phyloP scores from a whole-genome alignment of 2,888 invertebrate genomes.

The Cataglyphis livida region DNA sequence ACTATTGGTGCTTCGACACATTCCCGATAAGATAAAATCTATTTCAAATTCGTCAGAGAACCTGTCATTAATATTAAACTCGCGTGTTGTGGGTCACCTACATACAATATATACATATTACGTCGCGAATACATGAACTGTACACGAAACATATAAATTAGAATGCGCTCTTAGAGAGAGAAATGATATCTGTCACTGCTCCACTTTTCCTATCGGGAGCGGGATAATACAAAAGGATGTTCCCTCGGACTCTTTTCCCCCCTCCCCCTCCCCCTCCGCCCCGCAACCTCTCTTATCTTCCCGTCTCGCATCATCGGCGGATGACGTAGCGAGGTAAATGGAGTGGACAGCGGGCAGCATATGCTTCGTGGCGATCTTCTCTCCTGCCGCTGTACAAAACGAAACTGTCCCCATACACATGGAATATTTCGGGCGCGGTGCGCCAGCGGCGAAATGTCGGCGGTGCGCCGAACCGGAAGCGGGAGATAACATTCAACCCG shows the following conservation, averaged over 20 bases:
- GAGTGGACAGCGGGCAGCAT: slow-evolving; percentile 86
- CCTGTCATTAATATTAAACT: background rate
- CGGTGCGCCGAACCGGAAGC: slow-evolving; percentile 83
- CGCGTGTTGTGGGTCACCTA: background rate
- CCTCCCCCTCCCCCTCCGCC: slow-evolving; percentile 46
- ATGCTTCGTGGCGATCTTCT: slow-evolving; percentile 79
- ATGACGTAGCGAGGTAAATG: slow-evolving; percentile 84
- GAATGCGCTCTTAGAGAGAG: slow-evolving; percentile 30
- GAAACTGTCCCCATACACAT: slow-evolving; percentile 65
- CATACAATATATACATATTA: background rate
- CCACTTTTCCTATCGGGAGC: slow-evolving; percentile 38
- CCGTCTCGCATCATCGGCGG: slow-evolving; percentile 61
- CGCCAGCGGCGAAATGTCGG: slow-evolving; percentile 76
- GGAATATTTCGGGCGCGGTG: slow-evolving; percentile 64
- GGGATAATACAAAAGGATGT: slow-evolving; percentile 40
- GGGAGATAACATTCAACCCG: slow-evolving; percentile 83
- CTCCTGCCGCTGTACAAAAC: slow-evolving; percentile 61
- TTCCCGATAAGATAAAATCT: background rate
- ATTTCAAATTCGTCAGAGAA: background rate
- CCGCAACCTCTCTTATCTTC: slow-evolving; percentile 65
- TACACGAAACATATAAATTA: slow-evolving; percentile 23
- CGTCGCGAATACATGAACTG: background rate
- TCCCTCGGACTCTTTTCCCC: slow-evolving; percentile 38
- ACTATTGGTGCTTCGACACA: background rate
- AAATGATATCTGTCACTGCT: slow-evolving; percentile 38